phyloP scores from a whole-genome alignment of 1,140 invertebrate species.

The Plectrocnemia conspersa region DNA sequence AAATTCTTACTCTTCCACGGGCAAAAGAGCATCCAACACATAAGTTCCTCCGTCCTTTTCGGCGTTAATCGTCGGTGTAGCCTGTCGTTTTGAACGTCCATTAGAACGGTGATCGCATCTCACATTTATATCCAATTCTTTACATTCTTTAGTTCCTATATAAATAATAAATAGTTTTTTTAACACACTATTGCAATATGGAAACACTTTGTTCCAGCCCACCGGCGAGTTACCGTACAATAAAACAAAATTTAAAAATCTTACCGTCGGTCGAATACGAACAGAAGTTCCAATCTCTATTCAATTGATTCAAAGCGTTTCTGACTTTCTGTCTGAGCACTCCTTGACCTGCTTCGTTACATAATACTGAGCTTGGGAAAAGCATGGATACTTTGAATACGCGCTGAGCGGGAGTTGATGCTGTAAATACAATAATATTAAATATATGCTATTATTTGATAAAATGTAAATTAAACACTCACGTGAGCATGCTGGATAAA shows the following conservation, averaged over 20 bases:
- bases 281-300: constrained; percentile 91
- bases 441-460: constrained; percentile 8
- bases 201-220: not conserved
- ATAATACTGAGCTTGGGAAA: constrained; percentile 89
- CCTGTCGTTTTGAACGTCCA: constrained; percentile 56
- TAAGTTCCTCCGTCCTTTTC: constrained; percentile 71
- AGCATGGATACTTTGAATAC: constrained; percentile 90
- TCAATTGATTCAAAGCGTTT: constrained; percentile 81
- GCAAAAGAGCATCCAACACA: constrained; percentile 70
- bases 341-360: constrained; percentile 89
- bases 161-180: constrained; percentile 7
- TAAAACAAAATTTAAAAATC: constrained; percentile 6
- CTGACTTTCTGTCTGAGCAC: constrained; percentile 83
- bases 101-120: constrained; percentile 77
- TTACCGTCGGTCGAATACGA: constrained; percentile 79
- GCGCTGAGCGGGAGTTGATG: constrained; percentile 77
- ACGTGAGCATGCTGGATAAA: constrained; percentile 89
- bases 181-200: not conserved
- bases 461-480: constrained; percentile 40
- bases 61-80: constrained; percentile 44
- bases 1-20: constrained; percentile 77
- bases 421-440: constrained; percentile 47
- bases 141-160: constrained; percentile 65
- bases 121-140: constrained; percentile 82
- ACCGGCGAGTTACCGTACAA: not conserved